A percentile compares a stretch with the other conserved stretches of the same genome.
These are phyloP conservation scores for Meteorus colon DNA, from an alignment of 2,888 invertebrate genomes.

Conservation along the genomic window DNA sequence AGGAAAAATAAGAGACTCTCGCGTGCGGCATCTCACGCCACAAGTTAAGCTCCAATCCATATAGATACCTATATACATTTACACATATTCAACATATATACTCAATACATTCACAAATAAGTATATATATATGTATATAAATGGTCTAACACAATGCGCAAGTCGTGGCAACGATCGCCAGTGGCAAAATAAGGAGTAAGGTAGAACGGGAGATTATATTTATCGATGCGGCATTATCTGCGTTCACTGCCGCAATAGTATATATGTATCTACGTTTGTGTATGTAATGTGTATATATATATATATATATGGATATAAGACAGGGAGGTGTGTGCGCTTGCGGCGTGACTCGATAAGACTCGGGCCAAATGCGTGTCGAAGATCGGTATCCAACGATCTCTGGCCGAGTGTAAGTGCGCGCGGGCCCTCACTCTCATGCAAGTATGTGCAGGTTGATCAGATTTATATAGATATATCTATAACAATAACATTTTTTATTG, in stretches of 20 bases:
- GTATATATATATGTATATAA: constrained; percentile 6
- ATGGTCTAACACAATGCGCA: constrained; percentile 1
- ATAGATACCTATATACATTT: background rate
- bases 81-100: background rate
- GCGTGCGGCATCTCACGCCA: constrained; percentile 14
- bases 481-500: no score
- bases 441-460: constrained; percentile 56
- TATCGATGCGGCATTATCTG: constrained; percentile 46
- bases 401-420: constrained; percentile 44
- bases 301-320: constrained; percentile 11
- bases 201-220: constrained; percentile 34
- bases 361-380: constrained; percentile 54
- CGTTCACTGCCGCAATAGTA: background rate
- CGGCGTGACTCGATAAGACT: constrained; percentile 55
- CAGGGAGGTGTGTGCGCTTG: constrained; percentile 27
- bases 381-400: constrained; percentile 54
- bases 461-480: constrained; percentile 9
- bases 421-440: background rate
- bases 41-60: constrained; percentile 4
- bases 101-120: constrained; percentile 13
- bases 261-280: background rate
- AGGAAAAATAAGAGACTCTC: background rate
- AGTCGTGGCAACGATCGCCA: constrained; percentile 36
- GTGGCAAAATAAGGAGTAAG: constrained; percentile 32
- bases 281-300: constrained; percentile 15